These are phyloP conservation scores for Hoplostethus mediterraneus DNA, from an alignment of 2,797 vertebrate species.

Conservation along the genomic window DNA sequence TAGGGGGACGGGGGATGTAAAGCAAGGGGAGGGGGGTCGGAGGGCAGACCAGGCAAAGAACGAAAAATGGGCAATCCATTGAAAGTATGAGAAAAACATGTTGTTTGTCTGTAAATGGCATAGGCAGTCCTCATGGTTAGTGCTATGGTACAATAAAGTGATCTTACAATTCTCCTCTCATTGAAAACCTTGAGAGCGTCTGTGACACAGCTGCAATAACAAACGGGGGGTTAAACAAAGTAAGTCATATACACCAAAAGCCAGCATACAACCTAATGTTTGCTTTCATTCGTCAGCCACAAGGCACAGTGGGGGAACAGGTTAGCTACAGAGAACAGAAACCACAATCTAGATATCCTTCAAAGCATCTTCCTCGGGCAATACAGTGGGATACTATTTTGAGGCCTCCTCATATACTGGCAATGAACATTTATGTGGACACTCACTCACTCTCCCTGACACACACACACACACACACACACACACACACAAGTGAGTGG, in stretches of 20 bases:
- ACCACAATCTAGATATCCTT: constrained; percentile 37
- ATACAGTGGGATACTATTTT: constrained; percentile 2
- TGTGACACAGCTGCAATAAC: constrained; percentile 87
- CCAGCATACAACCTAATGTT: constrained; percentile 59
- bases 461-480: constrained; percentile 1
- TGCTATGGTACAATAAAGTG: constrained; percentile 86
- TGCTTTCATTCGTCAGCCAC: constrained; percentile 37
- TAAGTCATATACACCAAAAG: constrained; percentile 73
- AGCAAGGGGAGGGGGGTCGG: constrained; percentile 59
- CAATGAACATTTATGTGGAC: constrained; percentile 10
- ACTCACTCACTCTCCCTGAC: constrained; percentile 6
- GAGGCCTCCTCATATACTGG: background rate
- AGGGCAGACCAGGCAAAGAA: constrained; percentile 82
- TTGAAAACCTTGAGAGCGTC: constrained; percentile 85
- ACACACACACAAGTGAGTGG: background rate
- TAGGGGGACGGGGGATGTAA: constrained; percentile 43
- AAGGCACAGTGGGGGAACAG: constrained; percentile 39
- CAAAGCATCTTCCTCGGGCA: constrained; percentile 41
- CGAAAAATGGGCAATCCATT: constrained; percentile 82
- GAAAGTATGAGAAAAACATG: constrained; percentile 79
- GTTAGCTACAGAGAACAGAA: constrained; percentile 63
- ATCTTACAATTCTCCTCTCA: constrained; percentile 87
- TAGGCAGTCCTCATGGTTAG: constrained; percentile 84
- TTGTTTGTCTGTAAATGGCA: constrained; percentile 83
- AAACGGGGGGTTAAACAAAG: constrained; percentile 79